Base-by-base conservation (phyloP, 2,888 invertebrate genomes). In the Entomobrya multifasciata region DNA sequence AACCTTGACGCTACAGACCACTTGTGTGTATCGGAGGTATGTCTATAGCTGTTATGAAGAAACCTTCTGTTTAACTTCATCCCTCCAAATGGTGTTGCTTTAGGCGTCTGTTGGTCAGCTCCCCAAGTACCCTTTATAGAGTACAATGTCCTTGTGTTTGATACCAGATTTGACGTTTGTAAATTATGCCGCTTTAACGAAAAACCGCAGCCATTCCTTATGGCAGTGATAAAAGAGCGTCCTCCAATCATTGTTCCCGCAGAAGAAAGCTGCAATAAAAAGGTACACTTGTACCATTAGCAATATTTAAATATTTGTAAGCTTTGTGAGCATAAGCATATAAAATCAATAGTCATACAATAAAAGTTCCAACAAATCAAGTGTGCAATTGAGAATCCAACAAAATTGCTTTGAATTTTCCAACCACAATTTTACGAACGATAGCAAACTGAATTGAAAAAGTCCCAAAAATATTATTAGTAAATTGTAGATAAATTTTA, bases 111-210 rank as follows among this genome's bases (percentile, higher is more conserved):
- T 17, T 41, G 44, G 22, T 44, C 17, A 47, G 13, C 0, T 3
- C 20, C 20, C 67, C 67, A 67, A 62, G n/a, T 60, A 27, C 25
- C n/a, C 27, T 30, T 67, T 22, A n/a, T 44, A 5, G 67, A 44
- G 6, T 17, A 44, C 3, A 67, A 10, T 11, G 44, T 11, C 20
- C 44, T 41, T 1, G 15, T 0, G n/a, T 22, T 67, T 2, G n/a
- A 20, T 6, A n/a, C n/a, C 1, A 30, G 3, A n/a, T 15, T 3
- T 27, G 76, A 57, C 36, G 3, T 27, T 17, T 5, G n/a, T 11
- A 27, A 49, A 3, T 27, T 74, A 1, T 52, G 52, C 17, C 22
- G 55, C 55, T 36, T 57, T 27, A 27, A 10, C 1, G 8, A 36
- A 47, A 20, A 55, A 20, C 57, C 55, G 36, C 41, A 55, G 57